Base-by-base conservation (phyloP, 2,888 invertebrate genomes). In the Conchocele bisecta region DNA sequence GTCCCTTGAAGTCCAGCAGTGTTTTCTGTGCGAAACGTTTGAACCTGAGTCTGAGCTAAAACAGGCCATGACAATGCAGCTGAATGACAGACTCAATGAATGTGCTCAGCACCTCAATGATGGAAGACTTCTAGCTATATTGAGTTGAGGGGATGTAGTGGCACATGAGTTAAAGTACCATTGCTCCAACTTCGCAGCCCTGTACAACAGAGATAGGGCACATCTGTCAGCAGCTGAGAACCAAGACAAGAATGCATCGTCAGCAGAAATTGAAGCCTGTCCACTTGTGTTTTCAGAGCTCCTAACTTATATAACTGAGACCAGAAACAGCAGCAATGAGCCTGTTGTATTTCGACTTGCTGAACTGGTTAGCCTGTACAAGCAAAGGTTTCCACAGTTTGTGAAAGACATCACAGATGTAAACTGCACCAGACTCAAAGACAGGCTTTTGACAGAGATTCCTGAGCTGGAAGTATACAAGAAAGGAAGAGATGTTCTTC, bases 151-250 rank as follows among this genome's bases (percentile, higher is more conserved):
- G 4, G 70, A 72, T 46, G 29, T 75, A 15, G 44, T 75, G 24
- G 63, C 75, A 13, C 67, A 61, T 33, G 67, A 75, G 33, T 66
- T 59, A 13, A 57, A 56, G 42, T 75, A 73, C 46, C 71, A 75
- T 54, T 7, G 31, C 4, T 51, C 50, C n/a, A 58, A 63, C 24
- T 17, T 54, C 44, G 51, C n/a, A 29, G 15, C 11, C 17, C 20
- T 15, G 39, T 74, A 3, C 70, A 70, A 42, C 57, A 63, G 24
- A 64, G 46, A 46, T 42, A 51, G 46, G 6, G n/a, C n/a, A n/a
- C n/a, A n/a, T n/a, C n/a, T n/a, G n/a, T n/a, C n/a, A n/a, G n/a
- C n/a, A n/a, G n/a, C n/a, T n/a, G n/a, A n/a, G n/a, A n/a, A n/a
- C n/a, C n/a, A n/a, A n/a, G n/a, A n/a, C n/a, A n/a, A n/a, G n/a